Conservation (phyloP, 2,113 vertebrate genomes). For the Ciconia stormi region DNA sequence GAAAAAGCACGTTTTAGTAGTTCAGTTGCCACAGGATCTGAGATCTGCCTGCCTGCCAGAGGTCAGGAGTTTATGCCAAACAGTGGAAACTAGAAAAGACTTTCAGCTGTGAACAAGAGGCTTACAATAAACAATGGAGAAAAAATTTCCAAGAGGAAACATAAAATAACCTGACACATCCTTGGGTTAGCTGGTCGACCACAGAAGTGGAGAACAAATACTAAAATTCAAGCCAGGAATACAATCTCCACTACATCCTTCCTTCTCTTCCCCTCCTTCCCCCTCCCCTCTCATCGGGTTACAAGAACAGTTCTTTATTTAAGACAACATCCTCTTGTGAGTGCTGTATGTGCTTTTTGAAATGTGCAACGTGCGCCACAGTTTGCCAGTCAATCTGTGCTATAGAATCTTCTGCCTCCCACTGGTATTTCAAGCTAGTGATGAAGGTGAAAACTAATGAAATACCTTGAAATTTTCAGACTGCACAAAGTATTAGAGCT, state of each 20-base stretch:
- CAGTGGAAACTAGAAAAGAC: background rate
- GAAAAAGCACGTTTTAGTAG: background rate
- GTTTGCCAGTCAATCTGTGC: background rate
- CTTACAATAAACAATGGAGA: conserved; percentile 19
- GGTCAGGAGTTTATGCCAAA: background rate
- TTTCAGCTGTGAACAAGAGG: background rate
- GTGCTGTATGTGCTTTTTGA: background rate
- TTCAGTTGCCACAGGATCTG: background rate
- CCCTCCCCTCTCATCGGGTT: background rate
- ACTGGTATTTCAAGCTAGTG: background rate
- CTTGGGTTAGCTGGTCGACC: background rate
- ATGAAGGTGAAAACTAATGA: background rate
- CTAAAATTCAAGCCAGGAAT: background rate
- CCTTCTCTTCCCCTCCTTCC: background rate
- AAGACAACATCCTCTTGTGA: background rate
- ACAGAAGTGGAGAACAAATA: conserved; percentile 11
- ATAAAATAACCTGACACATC: background rate
- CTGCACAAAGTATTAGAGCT: background rate
- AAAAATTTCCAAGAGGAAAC: conserved; percentile 19
- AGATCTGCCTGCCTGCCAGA: background rate
- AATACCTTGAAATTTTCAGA: background rate
- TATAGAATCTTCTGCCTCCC: background rate
- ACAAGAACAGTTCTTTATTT: background rate
- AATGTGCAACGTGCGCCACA: background rate
- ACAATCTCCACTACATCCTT: conserved; percentile 2